These are phyloP conservation scores for Bombylius discolor DNA, from an alignment of 2,888 invertebrate species.

Conservation along the genomic window DNA sequence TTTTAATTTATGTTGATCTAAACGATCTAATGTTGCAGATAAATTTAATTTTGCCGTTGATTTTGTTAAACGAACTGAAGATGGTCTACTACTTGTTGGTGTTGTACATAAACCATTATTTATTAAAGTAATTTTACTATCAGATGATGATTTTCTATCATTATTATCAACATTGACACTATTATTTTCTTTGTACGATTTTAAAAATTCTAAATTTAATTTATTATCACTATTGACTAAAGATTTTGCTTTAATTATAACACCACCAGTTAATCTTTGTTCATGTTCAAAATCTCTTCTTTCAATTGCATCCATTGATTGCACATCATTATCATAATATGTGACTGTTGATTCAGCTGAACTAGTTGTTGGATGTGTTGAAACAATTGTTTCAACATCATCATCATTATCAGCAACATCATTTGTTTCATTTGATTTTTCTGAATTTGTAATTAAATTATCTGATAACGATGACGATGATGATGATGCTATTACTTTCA, in stretches of 20 bases:
- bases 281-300: constrained; percentile 35
- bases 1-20: constrained; percentile 1
- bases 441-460: not conserved
- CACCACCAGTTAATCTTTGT: constrained; percentile 32
- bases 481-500: not conserved
- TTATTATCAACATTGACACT: constrained; percentile 7
- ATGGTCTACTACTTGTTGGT: constrained; percentile 34
- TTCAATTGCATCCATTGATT: constrained; percentile 36
- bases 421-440: not conserved
- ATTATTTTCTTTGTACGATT: constrained; percentile 10
- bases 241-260: constrained; percentile 29
- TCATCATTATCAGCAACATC: not conserved
- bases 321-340: constrained; percentile 25
- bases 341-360: constrained; percentile 4
- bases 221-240: constrained; percentile 27
- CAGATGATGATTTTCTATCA: constrained; percentile 27
- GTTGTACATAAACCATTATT: constrained; percentile 19
- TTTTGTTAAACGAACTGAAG: constrained; percentile 30
- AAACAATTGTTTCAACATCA: not conserved
- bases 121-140: constrained; percentile 25
- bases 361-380: constrained; percentile 1
- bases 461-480: not conserved
- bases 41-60: constrained; percentile 36
- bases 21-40: constrained; percentile 23
- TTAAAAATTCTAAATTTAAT: constrained; percentile 31